Conservation (phyloP, 1,140 invertebrate genomes). For the Colletes latitarsis region DNA sequence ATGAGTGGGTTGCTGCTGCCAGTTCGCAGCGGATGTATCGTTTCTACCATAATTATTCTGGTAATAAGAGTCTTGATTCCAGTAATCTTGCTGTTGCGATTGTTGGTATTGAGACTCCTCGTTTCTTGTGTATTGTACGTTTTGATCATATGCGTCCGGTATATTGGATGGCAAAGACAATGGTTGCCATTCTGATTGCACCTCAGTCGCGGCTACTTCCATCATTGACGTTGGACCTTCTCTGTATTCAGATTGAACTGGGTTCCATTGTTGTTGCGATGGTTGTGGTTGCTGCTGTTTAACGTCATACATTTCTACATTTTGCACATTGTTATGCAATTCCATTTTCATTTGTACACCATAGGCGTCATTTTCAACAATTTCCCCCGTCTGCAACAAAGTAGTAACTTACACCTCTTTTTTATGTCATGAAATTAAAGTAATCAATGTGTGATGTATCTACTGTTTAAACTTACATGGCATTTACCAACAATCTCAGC, state of each 20-base stretch:
- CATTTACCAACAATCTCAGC: slow-evolving; percentile 72
- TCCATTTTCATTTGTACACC: slow-evolving; percentile 35
- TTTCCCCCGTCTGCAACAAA: slow-evolving; percentile 68
- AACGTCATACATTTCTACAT: slow-evolving; percentile 51
- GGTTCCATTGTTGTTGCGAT: slow-evolving; percentile 62
- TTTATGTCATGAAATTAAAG: too few relatives aligned
- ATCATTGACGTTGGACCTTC: slow-evolving; percentile 69
- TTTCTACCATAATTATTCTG: slow-evolving; percentile 68
- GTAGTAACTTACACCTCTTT: slow-evolving; percentile 9
- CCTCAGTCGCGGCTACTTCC: slow-evolving; percentile 64
- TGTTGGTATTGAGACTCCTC: slow-evolving; percentile 70
- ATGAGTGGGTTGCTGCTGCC: slow-evolving; percentile 68
- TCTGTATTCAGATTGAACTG: slow-evolving; percentile 61
- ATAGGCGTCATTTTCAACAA: slow-evolving; percentile 62
- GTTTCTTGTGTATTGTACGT: slow-evolving; percentile 63
- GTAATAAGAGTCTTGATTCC: slow-evolving; percentile 76
- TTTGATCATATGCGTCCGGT: slow-evolving; percentile 68
- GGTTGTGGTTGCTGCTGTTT: slow-evolving; percentile 51
- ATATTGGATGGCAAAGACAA: slow-evolving; percentile 66
- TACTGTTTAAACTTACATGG: slow-evolving; percentile 62
- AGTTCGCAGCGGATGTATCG: slow-evolving; percentile 62
- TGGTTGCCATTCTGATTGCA: slow-evolving; percentile 72
- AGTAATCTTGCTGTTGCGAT: slow-evolving; percentile 77
- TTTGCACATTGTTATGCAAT: slow-evolving; percentile 31
- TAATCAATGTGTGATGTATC: not conserved